A percentile compares a stretch with the other conserved stretches of the same genome.
Evolutionary conservation across 1,140 invertebrate species (phyloP).

Genomic region (Antheraea mylitta): DNA sequence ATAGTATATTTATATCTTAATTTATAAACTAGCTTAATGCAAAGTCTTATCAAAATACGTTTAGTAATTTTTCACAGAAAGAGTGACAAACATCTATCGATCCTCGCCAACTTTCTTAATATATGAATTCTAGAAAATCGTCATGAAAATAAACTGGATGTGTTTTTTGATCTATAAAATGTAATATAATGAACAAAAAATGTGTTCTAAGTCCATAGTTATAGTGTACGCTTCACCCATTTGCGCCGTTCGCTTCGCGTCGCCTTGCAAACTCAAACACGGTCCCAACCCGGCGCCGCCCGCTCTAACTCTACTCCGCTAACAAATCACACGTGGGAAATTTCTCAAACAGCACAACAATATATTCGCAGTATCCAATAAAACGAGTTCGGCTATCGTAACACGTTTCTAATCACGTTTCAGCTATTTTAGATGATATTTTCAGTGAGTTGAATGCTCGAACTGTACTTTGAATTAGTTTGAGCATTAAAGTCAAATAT

Average conservation of each 20-base stretch:
- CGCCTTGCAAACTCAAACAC: slow-evolving; percentile 3
- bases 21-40: too few species aligned
- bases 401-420: slow-evolving; percentile 11
- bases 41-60: too few species aligned
- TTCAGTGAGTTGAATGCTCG: background rate
- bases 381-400: background rate
- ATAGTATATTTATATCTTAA: too few species aligned
- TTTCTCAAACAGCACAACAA: slow-evolving; percentile 4
- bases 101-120: too few species aligned
- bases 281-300: background rate
- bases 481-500: too few species aligned
- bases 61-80: too few species aligned
- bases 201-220: background rate
- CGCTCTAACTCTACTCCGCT: slow-evolving; percentile 11
- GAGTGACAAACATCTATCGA: too few species aligned
- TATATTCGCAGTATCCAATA: slow-evolving; percentile 1
- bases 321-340: slow-evolving; percentile 30
- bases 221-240: background rate
- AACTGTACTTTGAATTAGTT: slow-evolving; percentile 16
- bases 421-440: background rate
- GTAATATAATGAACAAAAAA: background rate
- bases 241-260: background rate
- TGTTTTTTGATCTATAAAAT: too few species aligned
- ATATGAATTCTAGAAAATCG: too few species aligned
- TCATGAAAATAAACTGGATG: too few species aligned